Evolutionary conservation across 1,140 invertebrate species (phyloP).

Genomic region (Conus ventricosus): DNA sequence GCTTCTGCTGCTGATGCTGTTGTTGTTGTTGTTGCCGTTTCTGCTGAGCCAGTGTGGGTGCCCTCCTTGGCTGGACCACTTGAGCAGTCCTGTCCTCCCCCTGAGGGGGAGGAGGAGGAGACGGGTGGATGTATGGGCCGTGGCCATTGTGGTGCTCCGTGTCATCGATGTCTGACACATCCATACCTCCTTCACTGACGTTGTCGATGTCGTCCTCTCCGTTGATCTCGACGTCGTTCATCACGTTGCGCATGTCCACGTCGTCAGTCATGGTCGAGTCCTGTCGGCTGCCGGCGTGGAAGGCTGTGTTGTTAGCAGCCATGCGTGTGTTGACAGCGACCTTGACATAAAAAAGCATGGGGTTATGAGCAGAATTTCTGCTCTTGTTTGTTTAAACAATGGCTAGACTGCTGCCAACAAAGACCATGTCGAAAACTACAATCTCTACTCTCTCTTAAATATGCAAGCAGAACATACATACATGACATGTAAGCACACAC

Average conservation of each 20-base stretch:
- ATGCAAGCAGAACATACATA: too few relatives aligned
- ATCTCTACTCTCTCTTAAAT: too few relatives aligned
- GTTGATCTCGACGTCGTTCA: slow-evolving; percentile 25
- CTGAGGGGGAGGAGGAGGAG: not conserved
- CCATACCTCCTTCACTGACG: slow-evolving; percentile 70
- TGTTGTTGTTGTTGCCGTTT: slow-evolving; percentile 25
- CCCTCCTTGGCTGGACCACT: slow-evolving; percentile 19
- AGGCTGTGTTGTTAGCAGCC: not conserved
- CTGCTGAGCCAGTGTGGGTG: slow-evolving; percentile 9
- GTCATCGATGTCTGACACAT: slow-evolving; percentile 71
- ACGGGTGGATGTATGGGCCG: not conserved
- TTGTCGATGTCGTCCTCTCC: slow-evolving; percentile 59
- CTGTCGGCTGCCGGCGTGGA: not conserved
- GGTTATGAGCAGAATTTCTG: too few relatives aligned
- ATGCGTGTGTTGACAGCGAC: slow-evolving; percentile 22
- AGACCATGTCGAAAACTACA: too few relatives aligned
- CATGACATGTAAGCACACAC: too few relatives aligned
- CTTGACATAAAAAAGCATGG: not conserved
- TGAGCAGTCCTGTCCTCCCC: not conserved
- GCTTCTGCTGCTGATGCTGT: slow-evolving; percentile 32
- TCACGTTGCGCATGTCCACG: slow-evolving; percentile 21
- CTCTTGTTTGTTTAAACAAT: too few relatives aligned
- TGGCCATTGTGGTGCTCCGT: slow-evolving; percentile 25
- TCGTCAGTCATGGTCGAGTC: slow-evolving; percentile 29
- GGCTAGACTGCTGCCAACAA: too few relatives aligned